Evolutionary conservation across 2,113 vertebrate genomes (phyloP).

Genomic region (Bujurquina vittata): DNA sequence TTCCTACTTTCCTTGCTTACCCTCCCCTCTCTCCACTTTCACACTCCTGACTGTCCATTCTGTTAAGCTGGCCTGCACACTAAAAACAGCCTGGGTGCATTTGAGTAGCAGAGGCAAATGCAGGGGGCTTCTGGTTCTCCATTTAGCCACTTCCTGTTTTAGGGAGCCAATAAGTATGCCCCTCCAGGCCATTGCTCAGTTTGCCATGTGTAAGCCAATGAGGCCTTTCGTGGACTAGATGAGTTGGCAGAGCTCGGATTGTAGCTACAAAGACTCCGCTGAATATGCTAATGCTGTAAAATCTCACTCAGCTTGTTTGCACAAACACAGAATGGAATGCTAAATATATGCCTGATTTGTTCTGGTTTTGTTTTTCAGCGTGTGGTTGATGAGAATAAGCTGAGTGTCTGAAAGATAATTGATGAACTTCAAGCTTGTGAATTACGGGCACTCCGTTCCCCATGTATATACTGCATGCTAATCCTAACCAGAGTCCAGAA

Average conservation of each 20-base stretch:
- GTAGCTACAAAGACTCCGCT: conserved; percentile 49
- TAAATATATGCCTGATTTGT: conserved; percentile 60
- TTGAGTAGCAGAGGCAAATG: conserved; percentile 66
- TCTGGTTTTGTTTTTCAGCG: conserved; percentile 53
- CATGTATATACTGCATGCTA: conserved; percentile 22
- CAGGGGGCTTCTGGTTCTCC: conserved; percentile 42
- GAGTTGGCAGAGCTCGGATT: conserved; percentile 47
- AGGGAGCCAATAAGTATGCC: conserved; percentile 60
- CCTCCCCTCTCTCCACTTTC: conserved; percentile 13
- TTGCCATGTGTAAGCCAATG: conserved; percentile 52
- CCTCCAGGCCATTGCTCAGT: conserved; percentile 62
- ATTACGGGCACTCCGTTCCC: conserved; percentile 13
- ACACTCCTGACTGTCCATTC: conserved; percentile 54
- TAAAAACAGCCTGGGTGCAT: conserved; percentile 60
- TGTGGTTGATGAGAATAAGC: conserved; percentile 34
- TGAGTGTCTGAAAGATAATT: conserved; percentile 28
- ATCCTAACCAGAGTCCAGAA: conserved; percentile 37
- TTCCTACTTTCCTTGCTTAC: conserved; percentile 16
- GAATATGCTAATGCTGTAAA: conserved; percentile 53
- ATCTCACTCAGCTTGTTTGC: conserved; percentile 52
- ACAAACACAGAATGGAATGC: conserved; percentile 55
- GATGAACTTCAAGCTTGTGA: conserved; percentile 27
- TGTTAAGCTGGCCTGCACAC: conserved; percentile 35
- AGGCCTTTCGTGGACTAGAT: conserved; percentile 35
- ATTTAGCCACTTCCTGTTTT: conserved; percentile 72